Conservation (phyloP, 2,113 vertebrate species). For the Polypterus bichir region DNA sequence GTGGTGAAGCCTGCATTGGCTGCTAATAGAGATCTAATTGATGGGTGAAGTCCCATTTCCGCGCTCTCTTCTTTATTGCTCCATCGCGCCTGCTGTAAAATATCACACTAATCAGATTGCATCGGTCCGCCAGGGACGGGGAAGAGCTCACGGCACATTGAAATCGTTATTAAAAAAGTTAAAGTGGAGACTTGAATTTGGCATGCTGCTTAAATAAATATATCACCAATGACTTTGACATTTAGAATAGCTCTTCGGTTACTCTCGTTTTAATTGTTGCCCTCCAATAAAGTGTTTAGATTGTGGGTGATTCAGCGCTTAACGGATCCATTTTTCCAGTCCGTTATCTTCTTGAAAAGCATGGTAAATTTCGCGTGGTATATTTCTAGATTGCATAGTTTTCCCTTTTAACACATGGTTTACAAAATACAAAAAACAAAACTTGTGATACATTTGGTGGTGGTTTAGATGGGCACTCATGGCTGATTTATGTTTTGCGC, state of each 20-base stretch:
- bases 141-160: conserved; percentile 72
- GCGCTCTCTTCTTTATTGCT: conserved; percentile 95
- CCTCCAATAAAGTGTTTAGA: too few species aligned
- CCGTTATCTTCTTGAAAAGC: too few species aligned
- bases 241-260: conserved; percentile 31
- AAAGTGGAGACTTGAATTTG: conserved; percentile 67
- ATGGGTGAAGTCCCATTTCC: conserved; percentile 94
- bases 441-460: too few species aligned
- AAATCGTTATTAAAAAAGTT: conserved; percentile 99
- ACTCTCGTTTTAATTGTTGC: conserved; percentile 7
- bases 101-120: conserved; percentile 95
- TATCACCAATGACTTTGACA: conserved; percentile 24
- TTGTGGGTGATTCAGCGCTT: too few species aligned
- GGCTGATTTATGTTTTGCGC: too few species aligned
- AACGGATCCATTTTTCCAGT: too few species aligned
- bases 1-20: conserved; percentile 85
- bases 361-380: too few species aligned
- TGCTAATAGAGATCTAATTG: conserved; percentile 99
- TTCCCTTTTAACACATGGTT: too few species aligned
- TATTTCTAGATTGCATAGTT: too few species aligned
- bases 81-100: conserved; percentile 94
- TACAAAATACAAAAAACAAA: too few species aligned
- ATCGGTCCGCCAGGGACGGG: conserved; percentile 92
- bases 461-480: too few species aligned
- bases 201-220: conserved; percentile 45